Evolutionary conservation across 2,888 invertebrate genomes (phyloP), one percentile per base, ranked within the genome.

Genomic region (Cryptus viduatorius): DNA sequence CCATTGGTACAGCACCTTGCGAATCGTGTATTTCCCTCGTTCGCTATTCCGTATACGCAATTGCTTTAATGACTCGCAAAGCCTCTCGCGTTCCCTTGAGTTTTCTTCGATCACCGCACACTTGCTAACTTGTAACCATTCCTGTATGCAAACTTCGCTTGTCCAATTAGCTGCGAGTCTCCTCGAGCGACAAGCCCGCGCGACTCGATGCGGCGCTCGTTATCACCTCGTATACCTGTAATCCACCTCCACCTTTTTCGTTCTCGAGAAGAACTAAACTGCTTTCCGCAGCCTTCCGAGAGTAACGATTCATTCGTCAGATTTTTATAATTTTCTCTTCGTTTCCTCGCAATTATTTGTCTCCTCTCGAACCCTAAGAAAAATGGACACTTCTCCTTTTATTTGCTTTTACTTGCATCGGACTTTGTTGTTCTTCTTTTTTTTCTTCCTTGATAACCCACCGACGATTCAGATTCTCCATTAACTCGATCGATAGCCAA

Each of bases 121-220:
- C 29, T 56, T n/a, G 50, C 48, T n/a, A 24, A 24, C 24, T 24
- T 29, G 72, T 65, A 24, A 37, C 37, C 56, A 31, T 24, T 1
- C 37, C 19, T 10, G 59, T 53, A 69, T 80, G 73, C 65, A 80
- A 81, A 75, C 50, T 68, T 73, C 37, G 68, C 75, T 75, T 50
- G 68, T 81, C 75, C 80, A 81, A 81, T 81, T 81, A 81, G 73
- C 76, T 14, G 10, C 69, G 76, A 56, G 65, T 77, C 81, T 82
- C 71, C 71, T 46, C 71, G 50, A 77, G 82, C 24, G 24, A 24
- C 24, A 24, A 24, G 24, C 24, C 24, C 24, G 24, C 24, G 24
- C 82, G 72, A 71, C 64, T 69, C 76, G 76, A 76, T 76, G 81
- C 71, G 37, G 53, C 7, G 79, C 82, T 82, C 82, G 82, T 82